Conservation (phyloP, 2,113 vertebrate species). For the Anguilla japonica region DNA sequence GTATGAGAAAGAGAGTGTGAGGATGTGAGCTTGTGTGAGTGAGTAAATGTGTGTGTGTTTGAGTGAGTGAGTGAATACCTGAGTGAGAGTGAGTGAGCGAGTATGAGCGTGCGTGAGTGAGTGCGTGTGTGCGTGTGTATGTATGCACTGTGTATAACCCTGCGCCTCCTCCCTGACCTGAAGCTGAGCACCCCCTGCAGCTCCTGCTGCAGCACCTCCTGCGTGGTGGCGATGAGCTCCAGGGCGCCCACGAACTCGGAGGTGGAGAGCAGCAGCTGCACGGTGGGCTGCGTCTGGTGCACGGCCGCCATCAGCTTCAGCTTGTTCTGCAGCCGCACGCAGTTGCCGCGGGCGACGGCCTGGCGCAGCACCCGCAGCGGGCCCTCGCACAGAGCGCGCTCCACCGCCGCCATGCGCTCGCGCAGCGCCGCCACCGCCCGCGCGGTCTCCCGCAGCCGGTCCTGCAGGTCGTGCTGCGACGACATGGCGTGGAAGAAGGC, state of each 20-base stretch:
- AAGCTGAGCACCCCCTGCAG: constrained; percentile 97
- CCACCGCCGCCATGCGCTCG: constrained; percentile 84
- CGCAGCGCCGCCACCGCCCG: constrained; percentile 86
- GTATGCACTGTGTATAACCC: not conserved
- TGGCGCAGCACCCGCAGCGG: constrained; percentile 83
- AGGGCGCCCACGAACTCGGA: constrained; percentile 94
- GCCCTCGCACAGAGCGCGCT: constrained; percentile 89
- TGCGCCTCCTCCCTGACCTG: constrained; percentile 65
- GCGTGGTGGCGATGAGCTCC: constrained; percentile 96
- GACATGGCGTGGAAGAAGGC: constrained; percentile 99
- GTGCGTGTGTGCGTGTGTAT: not conserved
- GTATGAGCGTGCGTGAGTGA: not conserved
- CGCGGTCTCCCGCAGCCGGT: constrained; percentile 91
- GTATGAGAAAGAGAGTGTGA: too few species aligned
- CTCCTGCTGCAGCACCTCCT: constrained; percentile 97
- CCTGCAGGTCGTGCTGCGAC: constrained; percentile 96
- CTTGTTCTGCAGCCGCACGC: constrained; percentile 86
- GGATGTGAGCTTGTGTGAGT: not conserved
- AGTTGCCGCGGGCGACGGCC: constrained; percentile 86
- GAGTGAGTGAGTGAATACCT: too few species aligned
- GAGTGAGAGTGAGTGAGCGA: not conserved
- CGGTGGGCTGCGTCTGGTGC: constrained; percentile 98
- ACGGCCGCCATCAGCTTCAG: constrained; percentile 97
- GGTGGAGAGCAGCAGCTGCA: constrained; percentile 93
- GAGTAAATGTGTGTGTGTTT: not conserved